Evolutionary conservation across 2,113 vertebrate genomes (phyloP), one percentile per base, ranked within the genome.

Genomic region (Patagioenas fasciata): DNA sequence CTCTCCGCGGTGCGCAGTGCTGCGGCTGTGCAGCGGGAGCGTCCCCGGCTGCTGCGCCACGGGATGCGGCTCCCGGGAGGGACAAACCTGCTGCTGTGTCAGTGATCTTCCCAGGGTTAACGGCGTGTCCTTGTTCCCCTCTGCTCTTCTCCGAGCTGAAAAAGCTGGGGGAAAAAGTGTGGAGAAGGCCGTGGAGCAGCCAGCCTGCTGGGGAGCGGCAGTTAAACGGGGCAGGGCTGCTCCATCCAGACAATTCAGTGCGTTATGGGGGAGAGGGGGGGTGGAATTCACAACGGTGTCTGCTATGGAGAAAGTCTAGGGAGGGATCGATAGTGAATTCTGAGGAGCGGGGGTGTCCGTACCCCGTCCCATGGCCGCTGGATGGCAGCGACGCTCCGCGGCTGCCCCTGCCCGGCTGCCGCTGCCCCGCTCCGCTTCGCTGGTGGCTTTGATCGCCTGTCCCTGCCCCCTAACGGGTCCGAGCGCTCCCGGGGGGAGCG

Each of bases 311-410:
- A 12, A 16, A 42, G 3, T 2, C 1, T 13, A 25, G 1, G 5
- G 17, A 6, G 23, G 9, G 31, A 9, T 7, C 3, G 86, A 3
- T 1, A 0, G 50, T 2, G 9, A 5, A 0, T 2, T 12, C 54
- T 17, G 42, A 16, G 42, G 42, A 44, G 42, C 42, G 42, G 19
- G 44, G 16, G 38, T 19, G 44, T 19, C 44, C 44, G 44, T 10
- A 47, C 40, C 40, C 62, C 16, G 31, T 40, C 8, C 67, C 5
- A 66, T 6, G 73, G 91, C 95, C 95, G 65, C 95, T 96, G 95
- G 95, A 89, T 92, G 95, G 95, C 93, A 93, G 82, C 93, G 93
- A 14, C 5, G 95, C 77, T 89, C 95, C 87, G 71, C 23, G 9
- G 24, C 24, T 25, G 9, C 48, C 29, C 19, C 18, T 14, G 21